Evolutionary conservation across 2,797 vertebrate species (phyloP), one percentile per base, ranked within the genome.

Genomic region (Tolypeutes matacus): DNA sequence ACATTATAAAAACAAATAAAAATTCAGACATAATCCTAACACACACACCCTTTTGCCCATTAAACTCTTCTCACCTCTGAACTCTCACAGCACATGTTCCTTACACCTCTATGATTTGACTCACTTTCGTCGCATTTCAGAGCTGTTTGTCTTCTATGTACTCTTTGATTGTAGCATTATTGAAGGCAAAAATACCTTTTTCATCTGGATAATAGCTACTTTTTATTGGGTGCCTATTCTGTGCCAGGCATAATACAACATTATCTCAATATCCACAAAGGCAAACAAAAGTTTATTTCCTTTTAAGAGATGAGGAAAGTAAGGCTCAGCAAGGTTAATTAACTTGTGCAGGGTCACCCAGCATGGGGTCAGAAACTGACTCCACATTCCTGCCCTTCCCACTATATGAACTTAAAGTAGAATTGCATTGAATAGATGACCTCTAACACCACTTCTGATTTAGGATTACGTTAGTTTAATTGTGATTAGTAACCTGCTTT

Each of bases 101-200:
- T 29, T 72, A 15, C 21, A 39, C 31, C 10, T 62, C 21, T 20
- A 25, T 0, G 1, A 34, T 65, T 31, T 73, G 17, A 36, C 23
- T 42, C 36, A 15, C 46, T 51, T 81, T 77, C 67, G 93, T 82
- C 89, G 84, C 34, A 49, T 69, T 93, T 93, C 25, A 58, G 18
- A 34, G 34, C 51, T 86, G 13, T 62, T 34, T 76, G 21, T 82
- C 90, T 82, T 73, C 81, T 89, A 69, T 49, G 34, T 73, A 46
- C 5, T 77, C 34, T 64, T 42, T 92, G 58, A 70, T 23, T 77
- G 49, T 80, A 77, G 49, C 42, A 56, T 49, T 58, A 56, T 10
- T 86, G 46, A 93, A 94, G 49, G 58, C 80, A 82, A 86, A 85
- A 42, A 78, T 60, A 14, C 5, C 5, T 83, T 95, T 89, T 89